Evolutionary conservation across 1,140 invertebrate species (phyloP), one percentile per base, ranked within the genome.

Genomic region (Lethrus apterus): DNA sequence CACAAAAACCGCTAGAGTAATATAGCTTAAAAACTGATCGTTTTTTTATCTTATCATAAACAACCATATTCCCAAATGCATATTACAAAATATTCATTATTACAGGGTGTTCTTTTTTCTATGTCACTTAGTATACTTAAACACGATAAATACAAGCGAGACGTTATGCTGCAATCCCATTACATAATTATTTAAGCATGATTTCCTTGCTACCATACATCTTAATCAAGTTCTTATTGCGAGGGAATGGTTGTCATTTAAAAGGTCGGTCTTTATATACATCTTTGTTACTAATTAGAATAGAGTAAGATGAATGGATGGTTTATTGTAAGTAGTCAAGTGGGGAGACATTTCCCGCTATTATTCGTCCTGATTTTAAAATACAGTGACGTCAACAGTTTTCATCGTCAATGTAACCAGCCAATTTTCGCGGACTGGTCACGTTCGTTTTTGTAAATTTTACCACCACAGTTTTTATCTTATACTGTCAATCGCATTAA

Each of bases 281-380:
- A 42, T 50, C 48, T 50, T 50, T 34, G 36, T 50, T 38, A 26
- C 48, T 50, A 50, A 50, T 50, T 50, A 42, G 34, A 50, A 14
- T 21, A 33, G 42, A 50, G 48, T 34, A 50, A 50, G 48, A 50
- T 50, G 48, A 50, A 50, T 45, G 42, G 29, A 38, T 17, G 42
- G 41, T 50, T 50, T 50, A 50, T 50, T 44, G n/a, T n/a, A n/a
- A n/a, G n/a, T n/a, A n/a, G n/a, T n/a, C n/a, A n/a, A n/a, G n/a
- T n/a, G n/a, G n/a, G n/a, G n/a, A n/a, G n/a, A n/a, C n/a, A n/a
- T n/a, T n/a, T n/a, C n/a, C n/a, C n/a, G n/a, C n/a, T n/a, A n/a
- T n/a, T n/a, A n/a, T n/a, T n/a, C n/a, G n/a, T n/a, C n/a, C n/a
- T n/a, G 3, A 38, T 38, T 38, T 21, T 21, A 38, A 21, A 26